These are phyloP conservation scores for Malacosoma neustria DNA, from an alignment of 2,888 invertebrate species.

Conservation along the genomic window DNA sequence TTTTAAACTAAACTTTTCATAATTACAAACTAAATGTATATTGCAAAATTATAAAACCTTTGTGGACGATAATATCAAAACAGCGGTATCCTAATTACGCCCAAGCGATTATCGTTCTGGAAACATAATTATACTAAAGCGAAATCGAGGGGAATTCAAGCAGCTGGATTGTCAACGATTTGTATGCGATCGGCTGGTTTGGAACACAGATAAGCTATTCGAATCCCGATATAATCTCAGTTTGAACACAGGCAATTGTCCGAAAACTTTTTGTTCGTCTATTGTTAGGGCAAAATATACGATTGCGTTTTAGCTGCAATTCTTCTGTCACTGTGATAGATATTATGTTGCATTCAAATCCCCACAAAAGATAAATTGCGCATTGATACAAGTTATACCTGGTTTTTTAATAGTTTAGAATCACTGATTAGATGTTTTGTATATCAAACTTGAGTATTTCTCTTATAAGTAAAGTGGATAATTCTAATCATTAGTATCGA, in stretches of 20 bases:
- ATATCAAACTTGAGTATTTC: no score
- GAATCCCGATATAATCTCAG: conserved; percentile 65
- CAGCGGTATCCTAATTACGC: background rate
- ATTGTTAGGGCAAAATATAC: conserved; percentile 51
- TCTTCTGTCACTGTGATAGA: conserved; percentile 52
- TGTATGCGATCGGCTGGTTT: conserved; percentile 54
- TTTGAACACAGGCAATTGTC: conserved; percentile 63
- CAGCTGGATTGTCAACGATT: conserved; percentile 45
- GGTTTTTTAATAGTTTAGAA: conserved; percentile 49
- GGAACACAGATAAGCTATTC: conserved; percentile 56
- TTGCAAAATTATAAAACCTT: background rate
- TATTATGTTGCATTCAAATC: conserved; percentile 44
- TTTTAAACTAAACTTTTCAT: no score
- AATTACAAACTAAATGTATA: no score
- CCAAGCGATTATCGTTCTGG: conserved; percentile 11
- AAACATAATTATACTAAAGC: conserved; percentile 22
- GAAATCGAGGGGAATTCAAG: conserved; percentile 56
- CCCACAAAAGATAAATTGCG: conserved; percentile 62
- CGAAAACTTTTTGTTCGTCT: conserved; percentile 41
- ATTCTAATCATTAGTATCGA: no score
- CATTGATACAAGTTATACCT: conserved; percentile 65
- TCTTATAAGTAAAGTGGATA: no score
- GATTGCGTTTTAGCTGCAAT: conserved; percentile 64
- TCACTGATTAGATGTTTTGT: conserved; percentile 35
- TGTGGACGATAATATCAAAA: background rate